Percentiles rank a stretch among this genome's conserved stretches.
Evolutionary conservation across 2,797 vertebrate species (phyloP).

Genomic region (Rhadinocentrus ornatus): DNA sequence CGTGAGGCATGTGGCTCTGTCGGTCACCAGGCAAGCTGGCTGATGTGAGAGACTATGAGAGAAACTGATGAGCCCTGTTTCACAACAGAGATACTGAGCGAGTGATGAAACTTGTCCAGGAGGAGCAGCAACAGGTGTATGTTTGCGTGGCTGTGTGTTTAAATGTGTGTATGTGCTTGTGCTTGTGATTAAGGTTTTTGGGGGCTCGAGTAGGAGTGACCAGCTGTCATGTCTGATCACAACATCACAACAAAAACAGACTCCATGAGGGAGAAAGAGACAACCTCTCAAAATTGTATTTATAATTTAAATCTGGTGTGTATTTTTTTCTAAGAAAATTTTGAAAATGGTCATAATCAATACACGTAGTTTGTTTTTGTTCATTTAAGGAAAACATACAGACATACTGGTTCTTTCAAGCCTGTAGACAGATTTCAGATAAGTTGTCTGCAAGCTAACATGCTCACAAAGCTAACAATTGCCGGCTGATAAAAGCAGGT

Average conservation of each 20-base stretch:
- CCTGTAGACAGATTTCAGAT: too few species aligned
- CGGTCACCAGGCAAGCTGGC: constrained; percentile 56
- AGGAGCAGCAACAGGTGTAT: constrained; percentile 84
- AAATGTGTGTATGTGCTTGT: constrained; percentile 38
- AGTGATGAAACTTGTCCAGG: constrained; percentile 82
- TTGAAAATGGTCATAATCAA: too few species aligned
- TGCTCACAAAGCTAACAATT: too few species aligned
- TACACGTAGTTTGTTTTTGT: too few species aligned
- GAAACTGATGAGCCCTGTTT: constrained; percentile 63
- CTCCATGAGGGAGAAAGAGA: constrained; percentile 14
- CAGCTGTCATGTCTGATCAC: constrained; percentile 64
- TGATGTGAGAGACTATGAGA: constrained; percentile 54
- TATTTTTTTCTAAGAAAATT: too few species aligned
- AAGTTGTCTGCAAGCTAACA: too few species aligned
- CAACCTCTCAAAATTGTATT: constrained; percentile 23
- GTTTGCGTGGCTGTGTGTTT: constrained; percentile 31
- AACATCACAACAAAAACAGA: constrained; percentile 77
- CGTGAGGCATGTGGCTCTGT: constrained; percentile 67
- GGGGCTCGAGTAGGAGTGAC: constrained; percentile 33
- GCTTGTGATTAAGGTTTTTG: constrained; percentile 44
- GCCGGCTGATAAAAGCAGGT: too few species aligned
- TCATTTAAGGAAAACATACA: too few species aligned
- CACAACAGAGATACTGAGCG: constrained; percentile 76
- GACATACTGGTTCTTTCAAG: too few species aligned
- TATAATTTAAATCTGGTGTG: background rate